These are phyloP conservation scores for Agrotis clavis DNA, from an alignment of 2,888 invertebrate species.

Conservation along the genomic window DNA sequence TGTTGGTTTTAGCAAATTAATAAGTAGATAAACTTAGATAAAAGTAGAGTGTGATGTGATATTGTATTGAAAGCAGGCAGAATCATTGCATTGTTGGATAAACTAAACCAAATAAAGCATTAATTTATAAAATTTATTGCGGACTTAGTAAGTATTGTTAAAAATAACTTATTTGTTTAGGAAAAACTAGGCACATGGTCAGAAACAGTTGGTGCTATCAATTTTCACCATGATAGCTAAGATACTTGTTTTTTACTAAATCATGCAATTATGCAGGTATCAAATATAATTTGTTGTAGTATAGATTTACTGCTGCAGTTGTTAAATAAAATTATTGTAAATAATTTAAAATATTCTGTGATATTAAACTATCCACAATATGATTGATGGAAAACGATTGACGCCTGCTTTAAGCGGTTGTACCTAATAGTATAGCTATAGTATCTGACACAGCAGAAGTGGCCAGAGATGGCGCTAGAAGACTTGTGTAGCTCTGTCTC, in stretches of 20 bases:
- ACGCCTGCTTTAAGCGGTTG: conserved; percentile 5
- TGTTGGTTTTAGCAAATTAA: no score
- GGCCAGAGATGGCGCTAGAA: no score
- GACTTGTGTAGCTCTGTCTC: no score
- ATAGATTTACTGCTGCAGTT: background rate
- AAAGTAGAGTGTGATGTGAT: conserved; percentile 9
- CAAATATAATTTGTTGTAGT: background rate
- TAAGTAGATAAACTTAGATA: background rate
- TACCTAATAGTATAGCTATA: background rate
- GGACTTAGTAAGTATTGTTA: conserved; percentile 11
- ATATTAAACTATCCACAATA: conserved; percentile 27
- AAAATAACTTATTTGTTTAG: conserved; percentile 9
- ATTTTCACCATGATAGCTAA: no score
- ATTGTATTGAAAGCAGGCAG: conserved; percentile 9
- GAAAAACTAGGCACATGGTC: conserved; percentile 1
- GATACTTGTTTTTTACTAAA: background rate
- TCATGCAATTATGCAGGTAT: background rate
- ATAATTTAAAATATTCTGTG: conserved; percentile 29
- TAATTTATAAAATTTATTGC: conserved; percentile 20
- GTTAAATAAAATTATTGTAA: background rate
- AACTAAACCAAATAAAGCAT: background rate
- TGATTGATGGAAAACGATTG: background rate
- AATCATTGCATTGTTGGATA: background rate
- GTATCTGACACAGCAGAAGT: no score
- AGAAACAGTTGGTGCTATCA: background rate